Evolutionary conservation across 2,797 vertebrate genomes (phyloP), one percentile per base, ranked within the genome.

Genomic region (Chlorospingus flavigularis): DNA sequence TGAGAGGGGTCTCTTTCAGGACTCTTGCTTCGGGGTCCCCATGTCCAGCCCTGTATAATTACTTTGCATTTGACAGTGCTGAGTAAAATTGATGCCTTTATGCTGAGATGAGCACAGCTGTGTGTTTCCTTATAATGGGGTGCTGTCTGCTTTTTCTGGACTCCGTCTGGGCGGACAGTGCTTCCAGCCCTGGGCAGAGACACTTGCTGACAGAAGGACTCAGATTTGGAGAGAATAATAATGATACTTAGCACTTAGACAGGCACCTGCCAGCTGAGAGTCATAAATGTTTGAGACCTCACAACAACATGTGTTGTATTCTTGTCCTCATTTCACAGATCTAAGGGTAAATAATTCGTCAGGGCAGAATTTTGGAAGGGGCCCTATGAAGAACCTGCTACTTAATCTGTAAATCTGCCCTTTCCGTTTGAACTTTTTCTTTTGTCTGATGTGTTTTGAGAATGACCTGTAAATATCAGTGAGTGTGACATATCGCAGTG

Each of bases 21-120:
- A 96, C 93, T 93, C 86, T 97, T 74, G 97, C 97, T 97, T 93
- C 63, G 43, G 96, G 97, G 97, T 97, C 95, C 96, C 92, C 88
- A 53, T 97, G 97, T 98, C 97, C 96, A 97, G 97, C 97, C 96
- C 96, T 4, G 71, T 96, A 97, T 98, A 98, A 98, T 98, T 96
- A 94, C 96, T 88, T 78, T 94, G 84, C 93, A 3, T 95, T 97
- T 58, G 92, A 97, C 88, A 68, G 48, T 63, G 87, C 8, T 5
- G 96, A 96, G 95, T 97, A 98, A 98, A 97, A 98, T 95, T 94
- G 92, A 73, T 90, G 97, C 96, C 97, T 98, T 98, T 98, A 97
- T 98, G 91, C 95, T 31, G 81, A 87, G 82, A 88, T 48, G 73
- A 95, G 88, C 96, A 90, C 98, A 98, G 98, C 98, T 98, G 98